Evolutionary conservation across 2,113 vertebrate species (phyloP).

Genomic region (Seriola rivoliana): DNA sequence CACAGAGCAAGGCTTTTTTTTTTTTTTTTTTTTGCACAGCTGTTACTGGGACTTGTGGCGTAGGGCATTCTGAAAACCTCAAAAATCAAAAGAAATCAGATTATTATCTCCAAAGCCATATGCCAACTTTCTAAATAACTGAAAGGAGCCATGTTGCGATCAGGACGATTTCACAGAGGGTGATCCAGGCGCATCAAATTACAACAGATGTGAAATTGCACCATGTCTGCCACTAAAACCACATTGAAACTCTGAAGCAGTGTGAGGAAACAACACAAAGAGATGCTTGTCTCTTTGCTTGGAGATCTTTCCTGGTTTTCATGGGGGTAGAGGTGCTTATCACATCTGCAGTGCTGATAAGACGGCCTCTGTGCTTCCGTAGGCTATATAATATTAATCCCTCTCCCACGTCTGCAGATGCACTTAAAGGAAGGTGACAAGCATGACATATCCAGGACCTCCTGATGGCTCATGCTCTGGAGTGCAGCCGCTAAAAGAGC

Average conservation of each 20-base stretch:
- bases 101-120: constrained; percentile 78
- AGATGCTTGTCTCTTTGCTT: constrained; percentile 79
- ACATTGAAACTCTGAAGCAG: constrained; percentile 73
- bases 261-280: constrained; percentile 76
- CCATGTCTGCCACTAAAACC: constrained; percentile 73
- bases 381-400: constrained; percentile 89
- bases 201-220: constrained; percentile 84
- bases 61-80: constrained; percentile 56
- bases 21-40: constrained; percentile 8
- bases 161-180: constrained; percentile 81
- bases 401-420: constrained; percentile 83
- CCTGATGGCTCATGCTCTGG: constrained; percentile 84
- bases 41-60: constrained; percentile 48
- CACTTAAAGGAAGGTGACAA: constrained; percentile 88
- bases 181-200: constrained; percentile 81
- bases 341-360: constrained; percentile 83
- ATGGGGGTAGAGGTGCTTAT: constrained; percentile 81
- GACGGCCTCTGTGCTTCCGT: constrained; percentile 80
- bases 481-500: constrained; percentile 83
- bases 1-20: constrained; percentile 19
- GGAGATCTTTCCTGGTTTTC: constrained; percentile 80
- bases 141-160: constrained; percentile 81
- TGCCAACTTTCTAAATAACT: constrained; percentile 82
- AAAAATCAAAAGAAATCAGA: constrained; percentile 76
- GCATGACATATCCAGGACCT: constrained; percentile 88